Percentiles rank a stretch among this genome's conserved stretches.
Conservation (phyloP, 2,113 vertebrate genomes). For the Protobothrops flavoviridis region DNA sequence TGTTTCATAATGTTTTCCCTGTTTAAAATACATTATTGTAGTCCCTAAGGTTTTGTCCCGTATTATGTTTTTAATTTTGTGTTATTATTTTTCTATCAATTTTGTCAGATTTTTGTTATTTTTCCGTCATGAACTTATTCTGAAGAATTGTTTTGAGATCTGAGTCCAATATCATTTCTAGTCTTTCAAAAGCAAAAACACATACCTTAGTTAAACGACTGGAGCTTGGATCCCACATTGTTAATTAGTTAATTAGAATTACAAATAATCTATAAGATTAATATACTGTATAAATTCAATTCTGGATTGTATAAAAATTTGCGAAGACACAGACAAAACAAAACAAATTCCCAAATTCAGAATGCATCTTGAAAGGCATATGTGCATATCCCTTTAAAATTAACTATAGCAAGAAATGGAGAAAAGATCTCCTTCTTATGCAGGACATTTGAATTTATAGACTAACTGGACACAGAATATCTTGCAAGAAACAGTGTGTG, state of each 20-base stretch:
- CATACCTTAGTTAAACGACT: not conserved
- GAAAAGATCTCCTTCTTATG: not conserved
- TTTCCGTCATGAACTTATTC: not conserved
- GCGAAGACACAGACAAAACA: not conserved
- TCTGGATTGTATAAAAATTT: not conserved
- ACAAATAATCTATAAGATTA: not conserved
- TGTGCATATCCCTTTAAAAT: not conserved
- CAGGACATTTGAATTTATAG: not conserved
- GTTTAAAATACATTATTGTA: not conserved
- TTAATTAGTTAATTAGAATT: not conserved
- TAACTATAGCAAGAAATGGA: not conserved
- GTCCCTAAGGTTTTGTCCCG: not conserved
- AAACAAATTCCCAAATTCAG: not conserved
- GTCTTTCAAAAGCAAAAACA: not conserved
- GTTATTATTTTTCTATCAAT: not conserved
- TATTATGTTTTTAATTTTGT: not conserved
- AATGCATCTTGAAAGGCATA: not conserved
- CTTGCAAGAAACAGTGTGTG: not conserved
- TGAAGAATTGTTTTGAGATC: not conserved
- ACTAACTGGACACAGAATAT: constrained; percentile 6
- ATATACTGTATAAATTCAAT: not conserved
- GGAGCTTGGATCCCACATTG: not conserved
- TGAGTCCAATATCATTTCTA: not conserved
- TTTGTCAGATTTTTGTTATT: not conserved
- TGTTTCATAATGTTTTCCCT: not conserved